Conservation (phyloP, 2,797 vertebrate species). For the Eospalax fontanierii region DNA sequence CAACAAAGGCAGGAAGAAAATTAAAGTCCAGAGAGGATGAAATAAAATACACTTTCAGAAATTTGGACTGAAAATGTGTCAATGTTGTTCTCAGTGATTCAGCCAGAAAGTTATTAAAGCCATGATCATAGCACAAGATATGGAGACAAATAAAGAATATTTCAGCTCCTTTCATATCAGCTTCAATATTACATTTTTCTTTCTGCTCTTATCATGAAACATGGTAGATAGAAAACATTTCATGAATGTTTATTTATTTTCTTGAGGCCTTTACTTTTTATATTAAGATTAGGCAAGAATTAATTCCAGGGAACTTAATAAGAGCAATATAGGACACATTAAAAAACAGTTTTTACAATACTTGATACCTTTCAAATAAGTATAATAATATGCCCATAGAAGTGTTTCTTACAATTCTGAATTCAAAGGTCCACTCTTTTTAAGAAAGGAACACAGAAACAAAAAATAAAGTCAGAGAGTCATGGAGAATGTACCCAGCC, state of each 20-base stretch:
- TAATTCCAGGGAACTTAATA: background rate
- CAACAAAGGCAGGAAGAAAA: constrained; percentile 79
- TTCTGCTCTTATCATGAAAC: constrained; percentile 33
- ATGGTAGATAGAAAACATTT: background rate
- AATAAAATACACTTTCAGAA: constrained; percentile 77
- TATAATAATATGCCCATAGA: background rate
- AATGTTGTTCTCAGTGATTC: constrained; percentile 62
- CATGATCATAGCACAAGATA: constrained; percentile 69
- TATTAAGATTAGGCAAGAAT: constrained; percentile 8
- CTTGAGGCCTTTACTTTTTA: background rate
- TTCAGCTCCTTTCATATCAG: constrained; percentile 47
- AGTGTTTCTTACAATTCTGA: background rate
- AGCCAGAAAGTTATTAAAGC: constrained; percentile 79
- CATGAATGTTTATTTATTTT: background rate
- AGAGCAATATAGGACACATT: background rate
- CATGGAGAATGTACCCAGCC: background rate
- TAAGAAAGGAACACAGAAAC: constrained; percentile 17
- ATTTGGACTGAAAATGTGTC: constrained; percentile 75
- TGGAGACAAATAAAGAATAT: constrained; percentile 62
- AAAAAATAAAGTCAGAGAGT: background rate
- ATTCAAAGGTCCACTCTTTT: constrained; percentile 36
- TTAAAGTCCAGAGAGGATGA: constrained; percentile 64
- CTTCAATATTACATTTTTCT: constrained; percentile 65
- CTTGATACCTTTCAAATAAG: background rate
- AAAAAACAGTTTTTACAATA: background rate